phyloP scores from a whole-genome alignment of 2,113 vertebrate species.

The Stegostoma tigrinum region DNA sequence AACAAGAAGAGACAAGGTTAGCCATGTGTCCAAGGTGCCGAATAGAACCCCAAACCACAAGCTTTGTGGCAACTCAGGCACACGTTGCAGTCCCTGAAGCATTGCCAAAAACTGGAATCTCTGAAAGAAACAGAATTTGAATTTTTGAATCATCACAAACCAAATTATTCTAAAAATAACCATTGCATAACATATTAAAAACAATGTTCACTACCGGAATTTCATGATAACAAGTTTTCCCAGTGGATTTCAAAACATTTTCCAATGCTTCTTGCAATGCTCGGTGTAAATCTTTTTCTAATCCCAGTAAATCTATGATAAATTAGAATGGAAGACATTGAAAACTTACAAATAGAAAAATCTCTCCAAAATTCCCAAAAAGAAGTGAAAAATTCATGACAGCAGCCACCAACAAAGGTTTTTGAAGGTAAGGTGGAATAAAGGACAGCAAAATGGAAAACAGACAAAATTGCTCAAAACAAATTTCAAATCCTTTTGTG shows the following conservation, averaged over 20 bases:
- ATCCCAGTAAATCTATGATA: background rate
- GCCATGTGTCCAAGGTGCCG: too few species aligned
- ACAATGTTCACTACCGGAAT: background rate
- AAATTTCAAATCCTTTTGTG: background rate
- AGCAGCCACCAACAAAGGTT: background rate
- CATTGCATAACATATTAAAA: background rate
- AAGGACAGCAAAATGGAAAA: background rate
- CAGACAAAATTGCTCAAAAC: background rate
- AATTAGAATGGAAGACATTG: background rate
- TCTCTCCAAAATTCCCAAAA: background rate
- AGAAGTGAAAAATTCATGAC: background rate
- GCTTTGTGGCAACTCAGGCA: background rate
- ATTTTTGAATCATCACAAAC: background rate
- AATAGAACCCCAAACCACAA: too few species aligned
- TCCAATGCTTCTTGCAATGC: background rate
- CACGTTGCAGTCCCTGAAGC: background rate
- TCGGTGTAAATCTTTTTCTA: background rate
- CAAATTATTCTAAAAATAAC: background rate
- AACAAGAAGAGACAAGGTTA: too few species aligned
- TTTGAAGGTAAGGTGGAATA: background rate
- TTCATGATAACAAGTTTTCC: too few species aligned
- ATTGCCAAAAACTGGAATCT: background rate
- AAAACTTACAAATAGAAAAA: background rate
- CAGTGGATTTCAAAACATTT: too few species aligned
- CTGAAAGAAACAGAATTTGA: background rate